phyloP scores from a whole-genome alignment of 64 coral and sea anemone genomes.

The Anthopleura sola region DNA sequence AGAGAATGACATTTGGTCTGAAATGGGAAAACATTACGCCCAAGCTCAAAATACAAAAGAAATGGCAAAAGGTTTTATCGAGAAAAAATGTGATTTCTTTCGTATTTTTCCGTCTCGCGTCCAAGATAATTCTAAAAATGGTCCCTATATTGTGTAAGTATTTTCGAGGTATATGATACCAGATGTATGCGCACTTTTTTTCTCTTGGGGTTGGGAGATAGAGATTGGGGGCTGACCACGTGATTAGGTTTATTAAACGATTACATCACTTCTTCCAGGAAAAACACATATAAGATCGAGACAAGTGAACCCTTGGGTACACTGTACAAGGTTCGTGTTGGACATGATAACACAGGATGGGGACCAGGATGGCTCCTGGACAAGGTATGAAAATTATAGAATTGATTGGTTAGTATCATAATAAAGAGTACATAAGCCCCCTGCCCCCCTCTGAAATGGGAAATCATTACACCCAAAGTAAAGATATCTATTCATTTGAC shows the following conservation, averaged over 20 bases:
- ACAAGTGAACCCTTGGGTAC: constrained; percentile 23
- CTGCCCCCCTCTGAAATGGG: not conserved
- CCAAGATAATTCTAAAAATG: too few relatives aligned
- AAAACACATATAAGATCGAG: constrained; percentile 36
- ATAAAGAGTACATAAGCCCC: not conserved
- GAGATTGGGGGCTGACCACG: too few relatives aligned
- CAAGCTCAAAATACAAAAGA: too few relatives aligned
- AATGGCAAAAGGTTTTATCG: too few relatives aligned
- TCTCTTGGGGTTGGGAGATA: too few relatives aligned
- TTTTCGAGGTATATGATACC: too few relatives aligned
- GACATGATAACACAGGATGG: constrained; percentile 58
- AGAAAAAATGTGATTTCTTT: too few relatives aligned
- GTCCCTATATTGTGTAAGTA: too few relatives aligned
- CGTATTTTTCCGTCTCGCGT: not conserved
- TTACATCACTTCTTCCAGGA: not conserved
- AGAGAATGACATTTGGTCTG: too few relatives aligned
- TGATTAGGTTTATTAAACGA: not conserved
- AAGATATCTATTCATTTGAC: not conserved
- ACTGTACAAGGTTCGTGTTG: constrained; percentile 55
- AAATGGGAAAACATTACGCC: too few relatives aligned
- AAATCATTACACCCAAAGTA: too few relatives aligned
- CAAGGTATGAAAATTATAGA: constrained; percentile 21
- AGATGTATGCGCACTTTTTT: too few relatives aligned
- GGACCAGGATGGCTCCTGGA: constrained; percentile 62
- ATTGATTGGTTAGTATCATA: not conserved